Conservation (phyloP, 2,888 invertebrate species). For the Himalopsyche tibetana region DNA sequence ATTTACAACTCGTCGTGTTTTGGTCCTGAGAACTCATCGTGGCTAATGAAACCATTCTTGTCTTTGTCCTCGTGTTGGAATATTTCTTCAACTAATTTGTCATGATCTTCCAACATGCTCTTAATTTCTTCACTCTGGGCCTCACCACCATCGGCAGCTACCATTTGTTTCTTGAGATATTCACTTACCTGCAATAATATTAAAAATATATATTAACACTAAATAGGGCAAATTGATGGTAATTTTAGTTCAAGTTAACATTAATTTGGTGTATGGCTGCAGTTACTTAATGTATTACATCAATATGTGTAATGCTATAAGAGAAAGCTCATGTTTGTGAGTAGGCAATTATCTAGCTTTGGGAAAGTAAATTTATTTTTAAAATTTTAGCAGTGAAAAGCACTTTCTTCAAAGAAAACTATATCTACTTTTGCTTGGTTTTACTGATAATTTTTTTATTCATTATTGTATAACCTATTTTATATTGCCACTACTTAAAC, state of each 20-base stretch:
- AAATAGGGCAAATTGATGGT: background rate
- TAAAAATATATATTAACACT: background rate
- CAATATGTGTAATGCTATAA: too few relatives aligned
- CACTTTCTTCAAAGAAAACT: too few relatives aligned
- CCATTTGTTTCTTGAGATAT: conserved; percentile 94
- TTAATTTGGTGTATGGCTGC: background rate
- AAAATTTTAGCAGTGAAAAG: too few relatives aligned
- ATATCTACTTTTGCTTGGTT: too few relatives aligned
- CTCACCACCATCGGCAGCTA: conserved; percentile 85
- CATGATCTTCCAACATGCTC: conserved; percentile 91
- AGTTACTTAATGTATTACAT: too few relatives aligned
- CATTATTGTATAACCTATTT: too few relatives aligned
- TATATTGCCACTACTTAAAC: too few relatives aligned
- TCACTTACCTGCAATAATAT: conserved; percentile 85
- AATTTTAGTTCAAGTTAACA: background rate
- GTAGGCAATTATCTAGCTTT: background rate
- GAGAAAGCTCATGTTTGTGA: background rate
- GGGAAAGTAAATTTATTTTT: background rate
- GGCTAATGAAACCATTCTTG: conserved; percentile 96
- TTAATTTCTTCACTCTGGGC: conserved; percentile 84
- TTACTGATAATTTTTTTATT: too few relatives aligned
- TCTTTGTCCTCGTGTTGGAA: conserved; percentile 98
- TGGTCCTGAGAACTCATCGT: conserved; percentile 97
- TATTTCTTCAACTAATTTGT: conserved; percentile 96
- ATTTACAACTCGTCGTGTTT: conserved; percentile 97